Evolutionary conservation across 1,140 invertebrate genomes (phyloP), one percentile per base, ranked within the genome.

Genomic region (Orchestia grillus): DNA sequence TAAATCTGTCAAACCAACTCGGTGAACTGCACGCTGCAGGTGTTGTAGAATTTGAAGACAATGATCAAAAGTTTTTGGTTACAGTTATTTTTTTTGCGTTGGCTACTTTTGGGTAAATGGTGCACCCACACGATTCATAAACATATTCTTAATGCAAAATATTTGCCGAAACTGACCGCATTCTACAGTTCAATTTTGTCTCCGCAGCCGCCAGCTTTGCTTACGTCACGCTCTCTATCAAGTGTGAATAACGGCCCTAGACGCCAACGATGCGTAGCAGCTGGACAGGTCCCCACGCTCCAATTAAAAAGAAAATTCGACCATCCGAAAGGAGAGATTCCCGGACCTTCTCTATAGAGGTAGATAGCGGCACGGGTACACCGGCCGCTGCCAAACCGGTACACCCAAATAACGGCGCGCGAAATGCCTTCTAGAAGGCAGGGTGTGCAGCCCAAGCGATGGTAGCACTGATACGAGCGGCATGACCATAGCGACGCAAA

Each of bases 241-340:
- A 36, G 62, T 77, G 36, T 77, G 28, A 77, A 77, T 77, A 77
- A 77, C 62, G 62, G 62, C 11, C 36, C 62, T 3, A 77, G 62
- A 77, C 62, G 62, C 62, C 62, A 77, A 77, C 62, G 62, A 77
- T 77, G 62, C 62, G 28, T 77, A 77, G 62, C 62, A 77, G 28
- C 62, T 15, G 62, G 1, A 36, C 62, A 36, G 62, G 62, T 77
- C 62, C 62, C 62, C 62, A 77, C 62, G 36, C 62, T 77, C 62
- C 28, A 77, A 77, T 77, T 77, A 77, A 77, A 77, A 77, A 77
- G 62, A 77, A 77, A 77, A 77, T 77, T 77, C 28, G 62, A 8
- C 11, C 62, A 36, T 77, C 62, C 62, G 44, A 77, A 43, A 44
- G 95, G 95, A 95, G 95, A 77, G 62, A 77, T 77, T 77, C 62